Conservation (phyloP, 2,113 vertebrate genomes). For the Macaca mulatta region DNA sequence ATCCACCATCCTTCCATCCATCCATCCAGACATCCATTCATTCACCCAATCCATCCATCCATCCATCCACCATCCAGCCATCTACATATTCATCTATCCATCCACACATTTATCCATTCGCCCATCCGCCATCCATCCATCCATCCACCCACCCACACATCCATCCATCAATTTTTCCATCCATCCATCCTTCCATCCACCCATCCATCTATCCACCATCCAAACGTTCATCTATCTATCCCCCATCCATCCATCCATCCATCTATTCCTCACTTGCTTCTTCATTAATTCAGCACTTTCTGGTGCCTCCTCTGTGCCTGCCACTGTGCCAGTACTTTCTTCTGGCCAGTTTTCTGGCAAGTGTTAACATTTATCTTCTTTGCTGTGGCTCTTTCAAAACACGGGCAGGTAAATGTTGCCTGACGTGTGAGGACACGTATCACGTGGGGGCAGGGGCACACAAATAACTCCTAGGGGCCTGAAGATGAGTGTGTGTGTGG, state of each 20-base stretch:
- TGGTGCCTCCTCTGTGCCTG: background rate
- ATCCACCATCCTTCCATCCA: rapidly evolving
- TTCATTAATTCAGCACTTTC: background rate
- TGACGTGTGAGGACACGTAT: background rate
- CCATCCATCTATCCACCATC: rapidly evolving
- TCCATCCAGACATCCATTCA: rapidly evolving
- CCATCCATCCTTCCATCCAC: no score
- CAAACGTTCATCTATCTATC: no score
- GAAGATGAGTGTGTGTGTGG: background rate
- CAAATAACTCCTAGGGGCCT: background rate
- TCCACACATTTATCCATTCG: no score
- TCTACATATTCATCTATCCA: background rate
- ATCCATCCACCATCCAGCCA: rapidly evolving
- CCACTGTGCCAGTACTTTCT: background rate
- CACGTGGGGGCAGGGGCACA: background rate
- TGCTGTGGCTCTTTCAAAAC: background rate
- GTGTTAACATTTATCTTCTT: background rate
- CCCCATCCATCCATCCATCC: no score
- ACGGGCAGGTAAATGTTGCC: rapidly evolving
- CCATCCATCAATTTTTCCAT: no score
- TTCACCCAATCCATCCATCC: no score
- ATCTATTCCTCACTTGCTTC: background rate
- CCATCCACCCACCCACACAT: background rate
- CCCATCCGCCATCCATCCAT: no score
- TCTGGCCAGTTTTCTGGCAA: background rate